Conservation (phyloP, 30 jellyfish, hydroid and myxozoan genomes). For the Aurelia sp. region DNA sequence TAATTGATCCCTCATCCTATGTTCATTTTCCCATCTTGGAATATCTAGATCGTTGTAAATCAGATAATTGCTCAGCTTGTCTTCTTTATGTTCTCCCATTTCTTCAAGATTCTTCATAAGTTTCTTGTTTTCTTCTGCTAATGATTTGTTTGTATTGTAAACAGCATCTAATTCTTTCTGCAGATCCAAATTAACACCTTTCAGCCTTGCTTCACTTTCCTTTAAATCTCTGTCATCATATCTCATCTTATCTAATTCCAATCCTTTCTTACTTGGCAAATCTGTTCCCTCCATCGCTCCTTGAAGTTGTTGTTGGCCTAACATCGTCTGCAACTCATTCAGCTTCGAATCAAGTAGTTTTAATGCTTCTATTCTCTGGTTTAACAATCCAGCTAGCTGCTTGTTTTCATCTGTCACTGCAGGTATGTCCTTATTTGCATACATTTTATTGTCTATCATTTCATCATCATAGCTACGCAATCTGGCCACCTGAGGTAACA, state of each 20-base stretch:
- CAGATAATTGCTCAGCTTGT: neutral
- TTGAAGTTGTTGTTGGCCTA: slow-evolving; percentile 16
- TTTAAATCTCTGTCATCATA: neutral
- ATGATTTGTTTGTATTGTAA: slow-evolving; percentile 1
- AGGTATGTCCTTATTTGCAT: slow-evolving; percentile 26
- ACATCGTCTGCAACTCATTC: slow-evolving; percentile 18
- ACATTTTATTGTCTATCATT: neutral
- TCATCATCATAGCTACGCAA: neutral
- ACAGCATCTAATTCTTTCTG: slow-evolving; percentile 25
- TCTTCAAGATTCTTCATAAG: neutral
- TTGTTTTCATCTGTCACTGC: slow-evolving; percentile 6
- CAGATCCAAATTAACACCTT: neutral
- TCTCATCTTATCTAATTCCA: neutral
- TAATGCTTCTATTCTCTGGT: slow-evolving; percentile 36
- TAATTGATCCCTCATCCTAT: slow-evolving; percentile 8
- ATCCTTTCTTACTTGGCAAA: neutral
- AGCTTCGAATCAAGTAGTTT: slow-evolving; percentile 28
- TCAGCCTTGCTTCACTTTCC: neutral
- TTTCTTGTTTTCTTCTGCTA: slow-evolving; percentile 17
- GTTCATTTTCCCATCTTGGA: slow-evolving; percentile 54
- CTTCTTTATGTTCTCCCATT: neutral
- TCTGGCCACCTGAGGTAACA: slow-evolving; percentile 35
- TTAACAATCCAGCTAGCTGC: slow-evolving; percentile 38
- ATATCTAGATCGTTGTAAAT: slow-evolving; percentile 21
- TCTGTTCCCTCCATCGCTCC: neutral